Percentiles rank a stretch among this genome's conserved stretches.
These are phyloP conservation scores for Stylophora pistillata DNA, from an alignment of 64 coral and sea anemone genomes.

Conservation along the genomic window DNA sequence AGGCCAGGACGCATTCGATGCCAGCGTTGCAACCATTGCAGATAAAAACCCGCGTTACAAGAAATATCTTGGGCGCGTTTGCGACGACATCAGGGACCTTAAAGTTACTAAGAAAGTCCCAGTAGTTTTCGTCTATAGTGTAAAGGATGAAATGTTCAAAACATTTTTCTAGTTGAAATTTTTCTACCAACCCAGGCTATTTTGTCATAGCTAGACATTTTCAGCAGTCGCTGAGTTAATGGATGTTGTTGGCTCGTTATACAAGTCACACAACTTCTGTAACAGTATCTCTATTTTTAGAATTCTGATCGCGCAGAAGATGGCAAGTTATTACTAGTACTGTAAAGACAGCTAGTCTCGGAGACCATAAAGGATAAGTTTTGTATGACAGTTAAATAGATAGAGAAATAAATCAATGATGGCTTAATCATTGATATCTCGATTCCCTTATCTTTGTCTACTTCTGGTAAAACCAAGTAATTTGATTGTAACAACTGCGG, in stretches of 20 bases:
- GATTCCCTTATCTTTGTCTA: too few species aligned
- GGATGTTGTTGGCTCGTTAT: background rate
- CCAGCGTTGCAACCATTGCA: constrained; percentile 64
- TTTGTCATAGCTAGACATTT: background rate
- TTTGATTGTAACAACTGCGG: too few species aligned
- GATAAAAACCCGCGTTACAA: constrained; percentile 67
- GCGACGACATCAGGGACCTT: constrained; percentile 74
- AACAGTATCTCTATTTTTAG: background rate
- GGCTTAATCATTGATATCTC: too few species aligned
- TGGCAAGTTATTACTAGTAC: too few species aligned
- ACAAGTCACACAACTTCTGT: background rate
- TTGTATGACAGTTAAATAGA: too few species aligned
- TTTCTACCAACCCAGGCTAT: too few species aligned
- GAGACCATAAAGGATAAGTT: too few species aligned
- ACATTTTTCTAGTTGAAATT: constrained; percentile 60
- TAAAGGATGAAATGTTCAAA: constrained; percentile 86
- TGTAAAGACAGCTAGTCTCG: too few species aligned
- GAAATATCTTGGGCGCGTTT: constrained; percentile 66
- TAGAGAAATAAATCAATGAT: too few species aligned
- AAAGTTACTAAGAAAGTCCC: constrained; percentile 78
- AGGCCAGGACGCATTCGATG: constrained; percentile 59
- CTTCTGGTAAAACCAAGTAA: too few species aligned
- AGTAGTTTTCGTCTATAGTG: constrained; percentile 82
- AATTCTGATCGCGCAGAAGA: too few species aligned
- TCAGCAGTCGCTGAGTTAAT: background rate